These are phyloP conservation scores for Ennomos quercinarius DNA, from an alignment of 2,888 invertebrate species.

Conservation along the genomic window DNA sequence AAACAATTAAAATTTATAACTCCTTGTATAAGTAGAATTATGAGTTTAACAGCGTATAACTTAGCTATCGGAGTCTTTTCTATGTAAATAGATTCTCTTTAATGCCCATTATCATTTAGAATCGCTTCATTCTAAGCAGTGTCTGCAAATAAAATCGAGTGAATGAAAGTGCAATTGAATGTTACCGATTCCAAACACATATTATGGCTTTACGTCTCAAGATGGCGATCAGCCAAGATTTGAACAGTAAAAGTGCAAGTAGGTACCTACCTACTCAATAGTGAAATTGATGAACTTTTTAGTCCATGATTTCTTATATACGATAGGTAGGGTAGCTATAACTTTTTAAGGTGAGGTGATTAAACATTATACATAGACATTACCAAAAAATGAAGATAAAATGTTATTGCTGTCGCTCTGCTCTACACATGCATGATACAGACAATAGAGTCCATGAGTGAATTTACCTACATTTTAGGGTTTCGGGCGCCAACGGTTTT, in stretches of 20 bases:
- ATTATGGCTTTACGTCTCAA: constrained; percentile 29
- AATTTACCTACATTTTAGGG: too few species aligned
- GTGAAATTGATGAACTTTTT: constrained; percentile 14
- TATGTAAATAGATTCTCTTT: constrained; percentile 8
- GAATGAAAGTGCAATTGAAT: constrained; percentile 55
- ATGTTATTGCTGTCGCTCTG: too few species aligned
- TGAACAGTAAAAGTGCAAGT: constrained; percentile 18
- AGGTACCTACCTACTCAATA: background rate
- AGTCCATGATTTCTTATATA: too few species aligned
- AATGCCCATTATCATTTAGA: background rate
- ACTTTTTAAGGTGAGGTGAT: too few species aligned
- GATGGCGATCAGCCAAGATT: constrained; percentile 38
- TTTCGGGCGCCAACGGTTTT: too few species aligned
- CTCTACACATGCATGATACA: too few species aligned
- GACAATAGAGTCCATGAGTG: too few species aligned
- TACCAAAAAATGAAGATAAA: too few species aligned
- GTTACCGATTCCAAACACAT: constrained; percentile 54
- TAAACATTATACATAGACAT: too few species aligned
- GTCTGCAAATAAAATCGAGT: constrained; percentile 28
- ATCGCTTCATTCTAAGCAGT: constrained; percentile 1
- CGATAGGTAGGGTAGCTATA: background rate
- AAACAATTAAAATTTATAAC: too few species aligned
- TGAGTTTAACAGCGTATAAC: constrained; percentile 9
- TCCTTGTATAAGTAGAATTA: constrained; percentile 1
- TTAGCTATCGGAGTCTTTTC: constrained; percentile 9